Base-by-base conservation (phyloP, 2,888 invertebrate genomes). In the Tethea ocularis region DNA sequence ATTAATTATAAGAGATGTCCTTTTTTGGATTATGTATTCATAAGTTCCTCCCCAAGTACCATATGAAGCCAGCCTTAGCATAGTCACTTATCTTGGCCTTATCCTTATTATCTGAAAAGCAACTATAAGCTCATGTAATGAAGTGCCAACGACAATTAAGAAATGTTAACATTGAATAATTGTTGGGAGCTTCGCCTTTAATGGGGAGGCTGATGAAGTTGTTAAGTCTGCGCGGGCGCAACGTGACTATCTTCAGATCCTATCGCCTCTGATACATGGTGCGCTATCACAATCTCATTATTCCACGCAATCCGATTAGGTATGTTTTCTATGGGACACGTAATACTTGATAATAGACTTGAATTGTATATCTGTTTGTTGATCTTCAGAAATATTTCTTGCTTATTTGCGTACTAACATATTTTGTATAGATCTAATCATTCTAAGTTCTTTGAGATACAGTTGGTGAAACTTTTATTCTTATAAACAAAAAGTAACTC, bases 281-380 rank as follows among this genome's bases (percentile, higher is more conserved):
- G 61, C 72, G 66, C 73, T 79, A 82, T 83, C 83, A 71, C 78
- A 72, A 78, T 82, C 83, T 82, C 80, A 79, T 82, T 82, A 82
- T 80, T 78, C 79, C 77, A 66, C 71, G 72, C 80, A 77, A 84
- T 84, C 77, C 80, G 84, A 84, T 86, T 84, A 83, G 69, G 63
- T 72, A 69, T 77, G 77, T 80, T 74, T 76, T 72, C 70, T 71
- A 66, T 63, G 64, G 69, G 46, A 46, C 20, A 20, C n/a, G 46
- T 46, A 10, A 46, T 59, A 65, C 60, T 61, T 61, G 60, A 54
- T 51, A 63, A 56, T 52, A 15, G 26, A 53, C 29, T 13, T 17
- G 1, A 17, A 17, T 53, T 33, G 52, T 22, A 13, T 24, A 52
- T 24, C 17, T 53, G 52, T 56, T 57, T 56, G 41, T n/a, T 17